Conservation (phyloP, 2,888 invertebrate species). For the Athalia cordata region DNA sequence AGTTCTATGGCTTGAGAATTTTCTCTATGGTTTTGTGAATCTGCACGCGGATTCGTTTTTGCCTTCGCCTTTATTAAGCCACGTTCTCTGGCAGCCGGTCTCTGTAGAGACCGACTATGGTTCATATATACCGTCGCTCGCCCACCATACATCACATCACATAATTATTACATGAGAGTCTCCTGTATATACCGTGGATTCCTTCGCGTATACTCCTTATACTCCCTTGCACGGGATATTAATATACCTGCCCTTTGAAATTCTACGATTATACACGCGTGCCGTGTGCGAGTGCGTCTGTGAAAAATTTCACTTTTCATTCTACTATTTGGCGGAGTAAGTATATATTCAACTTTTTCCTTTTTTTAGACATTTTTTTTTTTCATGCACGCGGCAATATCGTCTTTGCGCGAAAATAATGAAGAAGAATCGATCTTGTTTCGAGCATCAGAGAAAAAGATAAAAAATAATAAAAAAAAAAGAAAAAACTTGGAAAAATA, state of each 20-base stretch:
- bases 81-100: constrained; percentile 2
- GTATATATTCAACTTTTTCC: no score
- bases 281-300: constrained; percentile 3
- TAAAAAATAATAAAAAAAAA: not conserved
- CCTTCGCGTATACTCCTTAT: constrained; percentile 23
- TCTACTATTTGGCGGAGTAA: not conserved
- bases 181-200: constrained; percentile 9
- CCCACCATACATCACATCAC: constrained; percentile 29
- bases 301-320: constrained; percentile 6
- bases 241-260: constrained; percentile 40
- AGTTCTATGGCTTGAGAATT: constrained; percentile 18
- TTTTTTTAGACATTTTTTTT: no score
- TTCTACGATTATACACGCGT: not conserved
- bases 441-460: not conserved
- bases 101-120: not conserved
- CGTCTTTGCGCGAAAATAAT: not conserved
- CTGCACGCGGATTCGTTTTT: not conserved
- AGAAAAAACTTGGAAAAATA: not conserved
- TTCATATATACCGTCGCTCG: not conserved
- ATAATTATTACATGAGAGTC: constrained; percentile 36
- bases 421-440: constrained; percentile 26
- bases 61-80: constrained; percentile 28
- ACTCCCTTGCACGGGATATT: constrained; percentile 28
- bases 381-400: not conserved
- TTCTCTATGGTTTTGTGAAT: constrained; percentile 9